Evolutionary conservation across 1,140 invertebrate genomes (phyloP), one percentile per base, ranked within the genome.

Genomic region (Trichomalopsis sarcophagae): DNA sequence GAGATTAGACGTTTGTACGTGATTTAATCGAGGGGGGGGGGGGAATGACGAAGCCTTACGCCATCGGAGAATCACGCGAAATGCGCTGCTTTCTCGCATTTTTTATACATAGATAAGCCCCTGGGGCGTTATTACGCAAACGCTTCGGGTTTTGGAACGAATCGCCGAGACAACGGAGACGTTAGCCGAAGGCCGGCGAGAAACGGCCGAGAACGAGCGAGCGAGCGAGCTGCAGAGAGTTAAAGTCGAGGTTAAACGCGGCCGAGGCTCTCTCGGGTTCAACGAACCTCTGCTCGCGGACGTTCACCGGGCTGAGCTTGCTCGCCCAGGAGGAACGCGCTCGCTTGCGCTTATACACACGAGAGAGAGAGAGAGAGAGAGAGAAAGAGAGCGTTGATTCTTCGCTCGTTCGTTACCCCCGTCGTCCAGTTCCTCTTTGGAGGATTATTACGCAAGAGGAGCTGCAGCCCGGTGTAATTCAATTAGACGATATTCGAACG

Each of bases 261-360:
- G 82, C 86, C 87, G 84, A 68, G 86, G 87, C 87, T 84, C 84
- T 86, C 85, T 62, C 50, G 81, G 77, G 92, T 90, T 93, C 91
- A 91, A 90, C 89, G 92, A 92, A 91, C 92, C 89, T 85, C 86
- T 86, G 7, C 17, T 69, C n/a, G 88, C 92, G 92, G 91, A 93
- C 92, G 90, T 93, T 93, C 92, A 93, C 92, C 92, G 91, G 89
- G 88, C 80, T 66, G 71, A 86, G 89, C 90, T 89, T 88, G 87
- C 73, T 85, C 84, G 84, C 44, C 86, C 66, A 82, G 69, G 82
- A 86, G 50, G 47, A 80, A 84, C 81, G 81, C 76, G 27, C 5
- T 36, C 23, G 69, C 21, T 21, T 33, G 40, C 82, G 66, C 40
- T 44, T 68, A 27, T 6, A 47, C n/a, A 47, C 21, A 40, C 55